These are phyloP conservation scores for Drosophila micromelanica DNA, from an alignment of 1,140 invertebrate genomes.

Conservation along the genomic window DNA sequence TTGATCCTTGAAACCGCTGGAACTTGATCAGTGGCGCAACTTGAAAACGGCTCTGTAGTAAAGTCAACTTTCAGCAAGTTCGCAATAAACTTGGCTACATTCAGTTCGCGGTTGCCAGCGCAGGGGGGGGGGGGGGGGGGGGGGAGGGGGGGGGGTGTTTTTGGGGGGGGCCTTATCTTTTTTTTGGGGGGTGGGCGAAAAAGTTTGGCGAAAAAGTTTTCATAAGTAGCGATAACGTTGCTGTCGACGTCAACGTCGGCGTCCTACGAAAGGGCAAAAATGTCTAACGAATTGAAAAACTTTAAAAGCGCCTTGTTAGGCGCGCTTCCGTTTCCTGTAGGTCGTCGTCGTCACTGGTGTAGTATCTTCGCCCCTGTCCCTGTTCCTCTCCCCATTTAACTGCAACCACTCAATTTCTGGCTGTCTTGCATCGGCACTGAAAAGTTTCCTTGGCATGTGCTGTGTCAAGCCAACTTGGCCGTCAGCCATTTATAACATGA, in stretches of 20 bases:
- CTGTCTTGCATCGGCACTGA: slow-evolving; percentile 19
- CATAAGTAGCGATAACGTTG: slow-evolving; percentile 6
- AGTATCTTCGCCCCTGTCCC: background rate
- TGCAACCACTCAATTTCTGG: background rate
- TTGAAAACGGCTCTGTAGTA: slow-evolving; percentile 9
- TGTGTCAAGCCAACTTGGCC: slow-evolving; percentile 34
- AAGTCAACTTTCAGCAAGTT: slow-evolving; percentile 44
- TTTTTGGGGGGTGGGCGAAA: too few relatives aligned
- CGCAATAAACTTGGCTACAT: slow-evolving; percentile 38
- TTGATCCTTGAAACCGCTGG: slow-evolving; percentile 22
- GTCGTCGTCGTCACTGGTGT: slow-evolving; percentile 11
- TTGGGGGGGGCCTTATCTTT: too few relatives aligned
- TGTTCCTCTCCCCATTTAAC: background rate
- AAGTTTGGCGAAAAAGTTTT: slow-evolving; percentile 39
- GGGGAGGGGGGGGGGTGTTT: too few relatives aligned
- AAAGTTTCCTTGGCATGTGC: slow-evolving; percentile 37
- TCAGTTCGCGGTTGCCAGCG: slow-evolving; percentile 28
- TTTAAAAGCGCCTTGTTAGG: slow-evolving; percentile 80
- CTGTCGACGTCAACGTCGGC: background rate
- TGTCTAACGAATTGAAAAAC: slow-evolving; percentile 76
- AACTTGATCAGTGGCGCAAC: slow-evolving; percentile 39
- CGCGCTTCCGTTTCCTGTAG: slow-evolving; percentile 73
- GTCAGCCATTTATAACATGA: slow-evolving; percentile 39
- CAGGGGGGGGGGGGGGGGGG: too few relatives aligned
- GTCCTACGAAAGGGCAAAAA: slow-evolving; percentile 45